phyloP scores from a whole-genome alignment of 2,113 vertebrate genomes.

The Brachirus orientalis region DNA sequence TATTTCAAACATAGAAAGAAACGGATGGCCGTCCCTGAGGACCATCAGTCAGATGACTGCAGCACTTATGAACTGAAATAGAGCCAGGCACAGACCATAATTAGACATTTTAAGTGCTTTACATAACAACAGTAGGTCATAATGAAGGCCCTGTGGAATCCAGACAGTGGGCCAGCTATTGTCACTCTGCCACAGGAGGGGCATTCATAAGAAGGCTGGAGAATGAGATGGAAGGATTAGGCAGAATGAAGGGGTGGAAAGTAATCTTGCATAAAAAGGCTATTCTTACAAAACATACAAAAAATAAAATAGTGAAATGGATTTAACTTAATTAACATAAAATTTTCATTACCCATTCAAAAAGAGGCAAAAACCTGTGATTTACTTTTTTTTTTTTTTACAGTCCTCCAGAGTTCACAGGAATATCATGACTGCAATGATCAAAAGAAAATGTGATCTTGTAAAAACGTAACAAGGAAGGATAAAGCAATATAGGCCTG shows the following conservation, averaged over 20 bases:
- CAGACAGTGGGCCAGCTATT: constrained; percentile 61
- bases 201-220: constrained; percentile 46
- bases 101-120: constrained; percentile 82
- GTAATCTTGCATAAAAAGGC: constrained; percentile 33
- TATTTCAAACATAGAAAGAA: constrained; percentile 65
- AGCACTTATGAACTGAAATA: constrained; percentile 80
- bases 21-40: constrained; percentile 60
- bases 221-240: constrained; percentile 45
- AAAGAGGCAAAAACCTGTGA: constrained; percentile 22
- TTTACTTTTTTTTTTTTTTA: constrained; percentile 36
- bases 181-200: constrained; percentile 63
- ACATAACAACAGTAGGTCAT: constrained; percentile 79
- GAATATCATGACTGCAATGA: constrained; percentile 25
- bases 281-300: constrained; percentile 27
- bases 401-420: background rate
- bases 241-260: constrained; percentile 24
- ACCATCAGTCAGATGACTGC: constrained; percentile 77
- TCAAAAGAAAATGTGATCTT: constrained; percentile 44
- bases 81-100: constrained; percentile 76
- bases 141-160: constrained; percentile 73
- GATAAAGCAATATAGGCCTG: no score
- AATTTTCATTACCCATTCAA: constrained; percentile 19
- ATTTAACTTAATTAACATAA: constrained; percentile 43
- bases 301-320: constrained; percentile 20
- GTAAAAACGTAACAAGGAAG: constrained; percentile 25